Evolutionary conservation across 2,888 invertebrate genomes (phyloP), one percentile per base, ranked within the genome.

Genomic region (Brenthis ino): DNA sequence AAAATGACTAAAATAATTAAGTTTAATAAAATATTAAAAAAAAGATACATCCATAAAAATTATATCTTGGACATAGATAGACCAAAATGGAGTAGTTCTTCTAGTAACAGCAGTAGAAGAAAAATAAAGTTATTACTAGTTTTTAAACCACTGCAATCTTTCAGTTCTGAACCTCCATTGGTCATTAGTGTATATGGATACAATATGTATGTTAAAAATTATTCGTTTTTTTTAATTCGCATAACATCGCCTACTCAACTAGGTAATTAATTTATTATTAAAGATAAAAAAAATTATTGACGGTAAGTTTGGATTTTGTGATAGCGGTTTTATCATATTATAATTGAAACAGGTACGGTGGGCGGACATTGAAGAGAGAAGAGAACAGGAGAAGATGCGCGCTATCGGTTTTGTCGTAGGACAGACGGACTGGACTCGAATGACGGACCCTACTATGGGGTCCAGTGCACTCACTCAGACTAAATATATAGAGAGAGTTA

Each of bases 341-440:
- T 89, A 83, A 82, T 88, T 90, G 82, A 87, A 88, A 91, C 91
- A 99, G 99, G 99, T 99, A 79, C 96, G 99, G 80, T 99, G 99
- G 99, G 99, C 99, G 63, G 99, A 99, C 91, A 94, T 99, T 82
- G 99, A 99, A 93, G 99, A 99, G 88, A 94, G 96, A 82, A 96
- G 97, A 80, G 93, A 97, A 80, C 98, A 98, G 91, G 96, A 97
- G 85, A 97, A 98, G 93, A 96, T 98, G 95, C 95, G 98, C 64
- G 98, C 98, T 37, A 96, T 99, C 74, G 99, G 99, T 28, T 99
- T 99, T 92, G 98, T 99, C 64, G 98, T 99, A 70, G 99, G 99
- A 0, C 98, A 98, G 82, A 99, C 99, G 0, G 97, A 99, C 86
- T 99, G 99, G 99, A 95, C 96, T 74, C 94, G 98, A 76, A 98